Base-by-base conservation (phyloP, 2,888 invertebrate genomes). In the Hemithea aestivaria region DNA sequence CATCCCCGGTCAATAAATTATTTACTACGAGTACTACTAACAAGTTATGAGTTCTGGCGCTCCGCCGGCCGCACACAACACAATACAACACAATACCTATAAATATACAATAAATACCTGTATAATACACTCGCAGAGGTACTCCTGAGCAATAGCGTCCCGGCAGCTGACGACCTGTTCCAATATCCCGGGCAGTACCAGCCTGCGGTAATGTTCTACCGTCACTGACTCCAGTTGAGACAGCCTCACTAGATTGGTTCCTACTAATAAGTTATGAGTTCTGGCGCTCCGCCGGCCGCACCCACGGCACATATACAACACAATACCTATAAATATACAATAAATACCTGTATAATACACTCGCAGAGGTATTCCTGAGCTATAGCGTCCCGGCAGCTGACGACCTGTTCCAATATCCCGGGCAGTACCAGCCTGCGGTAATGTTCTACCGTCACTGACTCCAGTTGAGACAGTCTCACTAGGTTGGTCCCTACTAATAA, bases 281-380 rank as follows among this genome's bases (percentile, higher is more conserved):
- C 16, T 16, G 16, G 16, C 16, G 16, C 16, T 16, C 16, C 16
- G 16, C 16, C 16, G 16, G 16, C 16, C 16, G 16, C 2, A 4
- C 16, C 3, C 16, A 5, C 16, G 16, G n/a, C n/a, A n/a, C n/a
- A 16, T 16, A n/a, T 16, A 16, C 16, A 16, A 5, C 16, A 16
- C 16, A 16, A 16, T n/a, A 5, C 5, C 16, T 16, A 16, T 5
- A 4, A 16, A 4, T 4, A 5, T 16, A 16, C 5, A 16, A 23
- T 3, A 1, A 7, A 2, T 29, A 35, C 35, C 35, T 32, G 36
- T 27, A 43, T 43, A 23, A 38, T 36, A 6, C 30, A 44, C 34
- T 34, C 99, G 98, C 99, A 99, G 10, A 99, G 91, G 78, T 99
- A 99, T 84, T 99, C 99, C 87, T 99, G 99, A 0, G 99, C 98